A percentile compares a stretch with the other conserved stretches of the same genome.
These are phyloP conservation scores for Petrolisthes manimaculis DNA, from an alignment of 2,888 invertebrate species.

Conservation along the genomic window DNA sequence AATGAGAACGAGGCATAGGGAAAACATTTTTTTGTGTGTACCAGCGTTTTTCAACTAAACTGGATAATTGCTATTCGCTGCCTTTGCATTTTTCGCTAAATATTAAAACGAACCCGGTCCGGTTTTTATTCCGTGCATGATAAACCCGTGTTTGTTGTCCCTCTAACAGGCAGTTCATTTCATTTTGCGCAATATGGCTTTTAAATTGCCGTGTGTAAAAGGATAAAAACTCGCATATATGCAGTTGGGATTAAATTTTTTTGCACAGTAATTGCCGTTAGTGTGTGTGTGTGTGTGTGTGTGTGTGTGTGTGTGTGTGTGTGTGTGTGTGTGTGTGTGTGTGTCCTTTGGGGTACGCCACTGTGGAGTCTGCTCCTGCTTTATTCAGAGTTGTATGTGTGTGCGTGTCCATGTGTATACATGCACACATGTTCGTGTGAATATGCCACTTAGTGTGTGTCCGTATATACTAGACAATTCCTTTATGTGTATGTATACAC, in stretches of 20 bases:
- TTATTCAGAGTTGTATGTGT: background rate
- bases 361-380: background rate
- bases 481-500: too few species aligned
- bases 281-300: background rate
- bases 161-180: conserved; percentile 32
- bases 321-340: conserved; percentile 27
- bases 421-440: background rate
- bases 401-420: background rate
- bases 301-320: conserved; percentile 15
- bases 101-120: background rate
- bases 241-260: background rate
- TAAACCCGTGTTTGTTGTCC: conserved; percentile 20
- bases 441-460: background rate
- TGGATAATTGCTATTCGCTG: conserved; percentile 6
- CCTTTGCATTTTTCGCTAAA: conserved; percentile 12
- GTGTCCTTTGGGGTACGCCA: conserved; percentile 10
- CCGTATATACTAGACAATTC: background rate
- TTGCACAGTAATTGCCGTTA: background rate
- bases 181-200: conserved; percentile 25
- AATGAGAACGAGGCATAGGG: too few species aligned
- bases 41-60: background rate
- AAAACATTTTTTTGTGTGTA: background rate
- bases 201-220: conserved; percentile 26
- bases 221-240: conserved; percentile 20
- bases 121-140: conserved; percentile 12